These are phyloP conservation scores for Cyclina sinensis DNA, from an alignment of 1,140 invertebrate genomes.

Conservation along the genomic window DNA sequence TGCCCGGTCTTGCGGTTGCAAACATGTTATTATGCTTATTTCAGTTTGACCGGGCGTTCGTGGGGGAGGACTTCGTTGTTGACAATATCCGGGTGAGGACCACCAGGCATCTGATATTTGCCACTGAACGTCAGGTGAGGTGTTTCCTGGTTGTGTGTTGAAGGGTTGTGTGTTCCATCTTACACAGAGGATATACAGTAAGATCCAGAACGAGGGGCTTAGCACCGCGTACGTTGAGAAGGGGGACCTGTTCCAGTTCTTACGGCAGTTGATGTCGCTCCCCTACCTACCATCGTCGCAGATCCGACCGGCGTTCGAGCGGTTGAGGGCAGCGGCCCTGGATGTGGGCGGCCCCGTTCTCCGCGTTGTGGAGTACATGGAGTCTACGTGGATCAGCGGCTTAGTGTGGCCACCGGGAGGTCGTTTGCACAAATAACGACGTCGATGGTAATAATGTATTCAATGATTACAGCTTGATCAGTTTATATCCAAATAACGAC, in stretches of 20 bases:
- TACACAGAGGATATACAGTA: neutral
- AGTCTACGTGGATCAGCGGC: neutral
- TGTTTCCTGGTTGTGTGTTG: too few relatives aligned
- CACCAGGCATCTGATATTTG: too few relatives aligned
- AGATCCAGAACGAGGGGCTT: neutral
- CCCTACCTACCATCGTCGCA: constrained; percentile 2
- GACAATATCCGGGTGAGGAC: too few relatives aligned
- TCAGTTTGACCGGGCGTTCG: too few relatives aligned
- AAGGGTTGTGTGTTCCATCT: constrained; percentile 27
- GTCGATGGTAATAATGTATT: constrained; percentile 6
- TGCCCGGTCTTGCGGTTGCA: too few relatives aligned
- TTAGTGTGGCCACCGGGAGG: neutral
- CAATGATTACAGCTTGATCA: too few relatives aligned
- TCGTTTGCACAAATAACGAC: constrained; percentile 17
- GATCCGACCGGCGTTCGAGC: neutral
- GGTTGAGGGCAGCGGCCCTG: neutral
- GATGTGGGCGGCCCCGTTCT: neutral
- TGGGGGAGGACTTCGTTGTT: too few relatives aligned
- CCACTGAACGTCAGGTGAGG: too few relatives aligned
- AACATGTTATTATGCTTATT: too few relatives aligned
- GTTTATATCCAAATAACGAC: too few relatives aligned
- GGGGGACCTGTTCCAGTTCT: neutral
- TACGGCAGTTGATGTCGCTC: constrained; percentile 4
- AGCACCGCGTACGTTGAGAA: neutral
- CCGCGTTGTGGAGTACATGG: neutral